Percentiles rank a stretch among this genome's conserved stretches.
These are phyloP conservation scores for Altica lythri DNA, from an alignment of 2,888 invertebrate genomes.

Conservation along the genomic window DNA sequence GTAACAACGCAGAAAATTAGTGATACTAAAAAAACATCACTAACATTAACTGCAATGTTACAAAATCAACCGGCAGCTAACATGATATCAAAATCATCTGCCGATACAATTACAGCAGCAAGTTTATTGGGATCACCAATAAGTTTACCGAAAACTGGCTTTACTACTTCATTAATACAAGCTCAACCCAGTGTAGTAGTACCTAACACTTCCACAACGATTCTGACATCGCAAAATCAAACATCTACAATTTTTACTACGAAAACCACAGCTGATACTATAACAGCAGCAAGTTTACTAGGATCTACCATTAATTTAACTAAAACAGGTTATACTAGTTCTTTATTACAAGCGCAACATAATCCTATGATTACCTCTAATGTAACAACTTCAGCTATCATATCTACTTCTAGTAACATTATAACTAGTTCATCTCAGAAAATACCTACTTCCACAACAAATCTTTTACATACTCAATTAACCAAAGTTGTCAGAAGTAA, in stretches of 20 bases:
- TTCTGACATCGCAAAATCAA: conserved; percentile 56
- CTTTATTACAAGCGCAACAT: conserved; percentile 52
- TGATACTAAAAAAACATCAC: conserved; percentile 47
- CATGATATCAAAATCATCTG: conserved; percentile 53
- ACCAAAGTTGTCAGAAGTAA: conserved; percentile 55
- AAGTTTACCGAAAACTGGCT: conserved; percentile 49
- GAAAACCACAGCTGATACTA: conserved; percentile 50
- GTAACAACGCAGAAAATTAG: conserved; percentile 26
- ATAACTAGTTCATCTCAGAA: conserved; percentile 49
- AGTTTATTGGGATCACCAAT: conserved; percentile 55
- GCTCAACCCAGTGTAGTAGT: conserved; percentile 52
- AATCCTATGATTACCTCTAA: conserved; percentile 51
- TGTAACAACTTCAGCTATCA: conserved; percentile 57
- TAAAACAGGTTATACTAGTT: conserved; percentile 49
- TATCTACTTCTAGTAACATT: conserved; percentile 29
- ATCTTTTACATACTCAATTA: conserved; percentile 65
- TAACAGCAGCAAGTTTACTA: conserved; percentile 56
- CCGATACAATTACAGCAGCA: conserved; percentile 56
- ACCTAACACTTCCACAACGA: conserved; percentile 46
- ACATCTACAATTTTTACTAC: conserved; percentile 51
- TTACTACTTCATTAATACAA: conserved; percentile 52
- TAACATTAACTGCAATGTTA: conserved; percentile 57
- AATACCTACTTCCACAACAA: conserved; percentile 54
- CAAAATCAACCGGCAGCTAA: conserved; percentile 57
- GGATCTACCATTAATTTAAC: conserved; percentile 52